phyloP scores from a whole-genome alignment of 2,797 vertebrate species.

The Protosalanx chinensis region DNA sequence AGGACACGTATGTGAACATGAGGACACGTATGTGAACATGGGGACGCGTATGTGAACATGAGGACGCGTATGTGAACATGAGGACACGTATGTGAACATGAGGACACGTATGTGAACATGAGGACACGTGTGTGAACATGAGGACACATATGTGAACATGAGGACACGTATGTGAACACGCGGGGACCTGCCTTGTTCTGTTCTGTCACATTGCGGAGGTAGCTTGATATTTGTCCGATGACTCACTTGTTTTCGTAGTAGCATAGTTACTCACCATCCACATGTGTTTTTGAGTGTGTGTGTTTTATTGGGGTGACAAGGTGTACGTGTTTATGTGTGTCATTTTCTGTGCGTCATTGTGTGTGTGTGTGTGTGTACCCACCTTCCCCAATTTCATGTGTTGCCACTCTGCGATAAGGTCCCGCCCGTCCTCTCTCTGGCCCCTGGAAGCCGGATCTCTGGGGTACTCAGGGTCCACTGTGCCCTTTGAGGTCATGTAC shows the following conservation, averaged over 20 bases:
- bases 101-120: neutral
- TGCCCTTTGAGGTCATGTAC: slow-evolving; percentile 75
- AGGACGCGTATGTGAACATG: slow-evolving; percentile 23
- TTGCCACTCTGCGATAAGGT: slow-evolving; percentile 73
- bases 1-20: neutral
- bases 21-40: neutral
- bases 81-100: neutral
- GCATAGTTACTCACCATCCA: too few relatives aligned
- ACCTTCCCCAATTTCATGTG: slow-evolving; percentile 70
- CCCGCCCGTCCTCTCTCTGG: slow-evolving; percentile 62
- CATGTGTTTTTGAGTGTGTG: too few relatives aligned
- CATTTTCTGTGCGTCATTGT: neutral
- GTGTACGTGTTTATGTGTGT: neutral
- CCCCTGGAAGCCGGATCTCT: slow-evolving; percentile 51
- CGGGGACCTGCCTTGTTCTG: too few relatives aligned
- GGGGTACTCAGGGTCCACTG: slow-evolving; percentile 73
- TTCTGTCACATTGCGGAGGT: too few relatives aligned
- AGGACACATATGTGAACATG: neutral
- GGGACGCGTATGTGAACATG: neutral
- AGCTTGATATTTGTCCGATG: too few relatives aligned
- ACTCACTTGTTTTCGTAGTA: too few relatives aligned
- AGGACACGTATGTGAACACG: too few relatives aligned
- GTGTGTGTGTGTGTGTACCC: neutral
- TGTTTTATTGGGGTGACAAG: too few relatives aligned
- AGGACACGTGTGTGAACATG: neutral